phyloP scores from a whole-genome alignment of 2,888 invertebrate genomes.

The Spisula solida region DNA sequence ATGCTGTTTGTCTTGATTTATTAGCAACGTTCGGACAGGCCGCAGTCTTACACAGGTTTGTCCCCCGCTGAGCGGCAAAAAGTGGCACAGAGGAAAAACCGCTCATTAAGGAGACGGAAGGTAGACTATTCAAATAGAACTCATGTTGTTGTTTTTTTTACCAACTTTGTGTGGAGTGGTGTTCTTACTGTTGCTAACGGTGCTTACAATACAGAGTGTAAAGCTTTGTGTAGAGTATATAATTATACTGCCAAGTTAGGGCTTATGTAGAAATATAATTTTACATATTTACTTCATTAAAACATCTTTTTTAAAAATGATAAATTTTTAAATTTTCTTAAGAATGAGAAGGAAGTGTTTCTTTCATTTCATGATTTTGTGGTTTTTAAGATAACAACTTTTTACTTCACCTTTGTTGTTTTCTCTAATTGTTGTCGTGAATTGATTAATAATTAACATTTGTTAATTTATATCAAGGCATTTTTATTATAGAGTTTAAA shows the following conservation, averaged over 20 bases:
- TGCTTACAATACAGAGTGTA: constrained; percentile 43
- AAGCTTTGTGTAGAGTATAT: constrained; percentile 31
- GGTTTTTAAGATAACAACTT: too few species aligned
- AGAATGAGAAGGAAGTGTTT: too few species aligned
- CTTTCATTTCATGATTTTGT: too few species aligned
- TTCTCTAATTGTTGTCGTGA: too few species aligned
- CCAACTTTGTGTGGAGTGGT: constrained; percentile 53
- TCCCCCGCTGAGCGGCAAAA: constrained; percentile 68
- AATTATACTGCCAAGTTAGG: neutral
- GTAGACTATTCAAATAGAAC: constrained; percentile 58
- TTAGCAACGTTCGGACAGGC: constrained; percentile 64
- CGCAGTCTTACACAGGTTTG: constrained; percentile 69
- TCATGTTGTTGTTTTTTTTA: constrained; percentile 17
- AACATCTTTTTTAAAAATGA: too few species aligned
- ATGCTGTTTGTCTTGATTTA: constrained; percentile 62
- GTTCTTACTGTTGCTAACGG: constrained; percentile 58
- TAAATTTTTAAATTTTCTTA: too few species aligned
- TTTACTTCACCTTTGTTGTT: too few species aligned
- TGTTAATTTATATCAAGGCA: too few species aligned
- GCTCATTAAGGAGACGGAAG: constrained; percentile 55
- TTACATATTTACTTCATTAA: neutral
- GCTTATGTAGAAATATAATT: neutral
- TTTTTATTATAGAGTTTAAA: too few species aligned
- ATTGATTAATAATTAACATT: too few species aligned
- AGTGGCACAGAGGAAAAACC: constrained; percentile 53